Percentiles rank a stretch among this genome's conserved stretches.
phyloP scores from a whole-genome alignment of 1,140 invertebrate species.

The Chironomus tepperi region DNA sequence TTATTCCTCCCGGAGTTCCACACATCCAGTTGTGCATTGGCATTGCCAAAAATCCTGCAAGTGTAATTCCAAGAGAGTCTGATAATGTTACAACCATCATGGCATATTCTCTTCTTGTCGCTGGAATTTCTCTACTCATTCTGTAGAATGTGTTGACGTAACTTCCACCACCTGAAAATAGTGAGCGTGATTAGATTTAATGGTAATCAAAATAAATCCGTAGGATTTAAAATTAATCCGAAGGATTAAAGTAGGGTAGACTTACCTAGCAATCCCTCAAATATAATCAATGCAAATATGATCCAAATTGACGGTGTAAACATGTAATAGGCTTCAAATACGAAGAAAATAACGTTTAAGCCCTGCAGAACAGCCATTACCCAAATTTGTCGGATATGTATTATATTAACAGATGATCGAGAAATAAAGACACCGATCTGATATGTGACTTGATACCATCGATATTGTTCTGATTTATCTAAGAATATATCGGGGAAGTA shows the following conservation, averaged over 20 bases:
- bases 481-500: conserved; percentile 54
- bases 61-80: conserved; percentile 57
- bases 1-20: conserved; percentile 24
- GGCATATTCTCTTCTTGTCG: conserved; percentile 47
- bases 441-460: conserved; percentile 70
- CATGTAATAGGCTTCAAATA: conserved; percentile 51
- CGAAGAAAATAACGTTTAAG: conserved; percentile 60
- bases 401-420: conserved; percentile 66
- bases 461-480: conserved; percentile 52
- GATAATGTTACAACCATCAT: conserved; percentile 57
- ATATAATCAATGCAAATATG: conserved; percentile 55
- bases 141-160: conserved; percentile 75
- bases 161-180: conserved; percentile 54
- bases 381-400: conserved; percentile 63
- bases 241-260: too few species aligned
- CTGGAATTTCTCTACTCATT: conserved; percentile 53
- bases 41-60: conserved; percentile 56
- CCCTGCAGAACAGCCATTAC: conserved; percentile 67
- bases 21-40: conserved; percentile 61
- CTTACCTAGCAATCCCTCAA: conserved; percentile 51
- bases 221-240: too few species aligned
- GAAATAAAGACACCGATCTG: conserved; percentile 78
- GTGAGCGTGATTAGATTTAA: too few species aligned
- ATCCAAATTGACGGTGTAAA: conserved; percentile 62
- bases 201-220: too few species aligned